A percentile compares a stretch with the other conserved stretches of the same genome.
Evolutionary conservation across 2,888 invertebrate species (phyloP).

Genomic region (Chromoteleia sp.): DNA sequence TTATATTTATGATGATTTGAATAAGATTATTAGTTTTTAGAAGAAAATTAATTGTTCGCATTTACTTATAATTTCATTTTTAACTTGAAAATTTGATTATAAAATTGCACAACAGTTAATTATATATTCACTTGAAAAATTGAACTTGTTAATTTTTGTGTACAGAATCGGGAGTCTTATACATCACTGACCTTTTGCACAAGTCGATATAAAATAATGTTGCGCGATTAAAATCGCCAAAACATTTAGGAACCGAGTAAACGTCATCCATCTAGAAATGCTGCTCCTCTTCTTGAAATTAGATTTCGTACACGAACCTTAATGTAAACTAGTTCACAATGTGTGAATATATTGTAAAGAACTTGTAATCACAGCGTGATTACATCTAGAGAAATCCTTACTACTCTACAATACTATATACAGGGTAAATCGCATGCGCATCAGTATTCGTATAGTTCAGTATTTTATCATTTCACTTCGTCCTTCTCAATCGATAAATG

Average conservation of each 20-base stretch:
- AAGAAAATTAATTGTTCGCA: no score
- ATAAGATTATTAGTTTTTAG: no score
- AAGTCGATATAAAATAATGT: conserved; percentile 40
- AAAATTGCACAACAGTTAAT: no score
- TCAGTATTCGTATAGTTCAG: conserved; percentile 29
- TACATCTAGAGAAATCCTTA: conserved; percentile 43
- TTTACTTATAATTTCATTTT: no score
- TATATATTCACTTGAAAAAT: background rate
- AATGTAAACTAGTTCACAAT: conserved; percentile 34
- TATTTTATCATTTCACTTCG: conserved; percentile 44
- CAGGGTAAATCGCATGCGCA: conserved; percentile 59
- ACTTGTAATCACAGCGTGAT: conserved; percentile 48
- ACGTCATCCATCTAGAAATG: conserved; percentile 69
- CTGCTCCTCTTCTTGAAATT: conserved; percentile 45
- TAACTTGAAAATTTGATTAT: no score
- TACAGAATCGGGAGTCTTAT: background rate
- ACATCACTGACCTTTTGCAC: conserved; percentile 50
- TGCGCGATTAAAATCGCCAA: conserved; percentile 60
- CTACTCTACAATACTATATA: conserved; percentile 10
- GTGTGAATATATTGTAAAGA: background rate
- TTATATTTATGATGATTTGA: no score
- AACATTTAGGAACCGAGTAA: conserved; percentile 48
- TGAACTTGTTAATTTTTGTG: background rate
- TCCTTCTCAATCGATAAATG: conserved; percentile 61
- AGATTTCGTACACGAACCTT: conserved; percentile 35